Evolutionary conservation across 2,113 vertebrate genomes (phyloP).

Genomic region (Pimephales promelas): DNA sequence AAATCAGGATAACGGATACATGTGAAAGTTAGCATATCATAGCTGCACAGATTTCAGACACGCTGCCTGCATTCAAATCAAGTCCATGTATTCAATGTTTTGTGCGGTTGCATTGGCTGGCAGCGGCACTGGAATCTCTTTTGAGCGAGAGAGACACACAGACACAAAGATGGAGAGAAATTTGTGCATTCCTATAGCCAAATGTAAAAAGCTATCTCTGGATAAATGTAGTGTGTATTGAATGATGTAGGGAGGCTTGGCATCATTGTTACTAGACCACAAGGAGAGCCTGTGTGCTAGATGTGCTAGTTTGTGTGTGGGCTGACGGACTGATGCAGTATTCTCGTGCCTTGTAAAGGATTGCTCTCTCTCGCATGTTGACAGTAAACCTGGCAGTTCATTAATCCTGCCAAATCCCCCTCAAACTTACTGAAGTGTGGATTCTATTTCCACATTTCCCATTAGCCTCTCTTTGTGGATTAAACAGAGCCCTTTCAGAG

Average conservation of each 20-base stretch:
- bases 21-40: slow-evolving; percentile 15
- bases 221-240: slow-evolving; percentile 10
- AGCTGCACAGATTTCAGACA: not conserved
- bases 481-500: slow-evolving; percentile 73
- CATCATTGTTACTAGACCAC: not conserved
- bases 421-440: slow-evolving; percentile 75
- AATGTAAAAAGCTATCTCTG: slow-evolving; percentile 29
- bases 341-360: slow-evolving; percentile 61
- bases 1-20: not conserved
- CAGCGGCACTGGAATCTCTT: not conserved
- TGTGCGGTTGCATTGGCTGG: slow-evolving; percentile 15
- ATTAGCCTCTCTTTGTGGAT: slow-evolving; percentile 81
- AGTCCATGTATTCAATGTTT: not conserved
- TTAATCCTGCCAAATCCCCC: slow-evolving; percentile 78
- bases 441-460: slow-evolving; percentile 84
- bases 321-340: slow-evolving; percentile 35
- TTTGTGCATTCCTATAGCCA: slow-evolving; percentile 5
- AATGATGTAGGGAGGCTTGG: slow-evolving; percentile 3
- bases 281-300: slow-evolving; percentile 38
- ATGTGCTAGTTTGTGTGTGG: slow-evolving; percentile 35
- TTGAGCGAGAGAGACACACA: slow-evolving; percentile 12
- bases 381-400: slow-evolving; percentile 75
- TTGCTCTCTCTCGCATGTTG: slow-evolving; percentile 69
- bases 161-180: slow-evolving; percentile 19
- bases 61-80: slow-evolving; percentile 10